Conservation (phyloP, 2,113 vertebrate species). For the Odontophorus gujanensis region DNA sequence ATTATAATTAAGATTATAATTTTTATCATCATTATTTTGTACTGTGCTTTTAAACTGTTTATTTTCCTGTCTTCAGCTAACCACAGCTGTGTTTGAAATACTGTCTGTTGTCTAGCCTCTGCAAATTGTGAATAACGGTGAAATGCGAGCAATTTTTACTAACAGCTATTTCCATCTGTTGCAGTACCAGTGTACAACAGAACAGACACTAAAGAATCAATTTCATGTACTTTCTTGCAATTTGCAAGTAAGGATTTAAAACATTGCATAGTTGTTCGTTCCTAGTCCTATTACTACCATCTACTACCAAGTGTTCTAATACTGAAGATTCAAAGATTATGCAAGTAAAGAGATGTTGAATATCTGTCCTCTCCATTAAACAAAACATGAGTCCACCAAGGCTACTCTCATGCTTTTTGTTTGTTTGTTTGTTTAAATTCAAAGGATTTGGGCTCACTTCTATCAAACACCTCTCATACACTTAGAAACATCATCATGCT, state of each 20-base stretch:
- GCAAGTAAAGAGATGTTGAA: background rate
- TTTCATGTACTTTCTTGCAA: rapidly evolving
- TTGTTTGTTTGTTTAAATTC: background rate
- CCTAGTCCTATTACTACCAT: background rate
- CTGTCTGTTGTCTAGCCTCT: background rate
- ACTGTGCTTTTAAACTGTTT: too few relatives aligned
- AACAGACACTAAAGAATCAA: background rate
- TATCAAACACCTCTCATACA: background rate
- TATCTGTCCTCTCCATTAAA: background rate
- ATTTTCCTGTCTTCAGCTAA: too few relatives aligned
- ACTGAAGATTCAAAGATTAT: background rate
- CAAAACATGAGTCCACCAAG: background rate
- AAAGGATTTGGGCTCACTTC: background rate
- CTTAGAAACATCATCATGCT: too few relatives aligned
- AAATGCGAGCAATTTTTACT: background rate
- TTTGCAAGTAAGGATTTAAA: background rate
- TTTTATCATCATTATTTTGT: too few relatives aligned
- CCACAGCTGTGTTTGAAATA: too few relatives aligned
- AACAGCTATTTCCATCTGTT: background rate
- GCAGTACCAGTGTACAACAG: background rate
- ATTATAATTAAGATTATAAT: background rate
- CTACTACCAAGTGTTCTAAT: background rate
- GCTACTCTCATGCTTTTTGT: background rate
- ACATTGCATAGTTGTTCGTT: background rate
- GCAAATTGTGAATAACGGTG: background rate